A percentile compares a stretch with the other conserved stretches of the same genome.
Conservation (phyloP, 2,797 vertebrate genomes). For the Manis crassicaudata region DNA sequence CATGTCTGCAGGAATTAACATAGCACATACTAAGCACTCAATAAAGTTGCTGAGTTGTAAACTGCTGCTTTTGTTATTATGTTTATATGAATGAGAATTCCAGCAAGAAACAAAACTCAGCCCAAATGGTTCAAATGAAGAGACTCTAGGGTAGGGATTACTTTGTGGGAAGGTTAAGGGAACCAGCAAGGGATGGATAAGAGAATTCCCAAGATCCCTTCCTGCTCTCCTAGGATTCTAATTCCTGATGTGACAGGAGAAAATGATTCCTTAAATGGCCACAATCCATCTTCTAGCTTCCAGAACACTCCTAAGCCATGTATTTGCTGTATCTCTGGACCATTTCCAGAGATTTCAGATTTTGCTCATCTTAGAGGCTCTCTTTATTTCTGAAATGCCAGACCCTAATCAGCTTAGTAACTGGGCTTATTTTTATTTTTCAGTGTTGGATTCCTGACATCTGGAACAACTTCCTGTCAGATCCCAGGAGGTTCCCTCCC, state of each 20-base stretch:
- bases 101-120: conserved; percentile 17
- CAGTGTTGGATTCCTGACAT: conserved; percentile 70
- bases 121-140: background rate
- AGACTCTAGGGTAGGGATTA: background rate
- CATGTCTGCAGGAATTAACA: conserved; percentile 15
- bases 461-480: conserved; percentile 71
- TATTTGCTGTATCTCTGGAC: conserved; percentile 54
- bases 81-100: background rate
- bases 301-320: conserved; percentile 42
- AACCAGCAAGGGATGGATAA: background rate
- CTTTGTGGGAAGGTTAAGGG: background rate
- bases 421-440: conserved; percentile 71
- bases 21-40: background rate
- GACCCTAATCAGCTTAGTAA: conserved; percentile 68
- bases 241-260: conserved; percentile 24
- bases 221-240: conserved; percentile 6
- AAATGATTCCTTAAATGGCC: conserved; percentile 50
- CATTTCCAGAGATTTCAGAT: conserved; percentile 62
- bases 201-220: conserved; percentile 41
- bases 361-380: conserved; percentile 47
- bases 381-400: conserved; percentile 65
- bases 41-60: background rate
- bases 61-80: background rate
- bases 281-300: conserved; percentile 59
- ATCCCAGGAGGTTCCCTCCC: conserved; percentile 74